Percentiles rank a stretch among this genome's conserved stretches.
phyloP scores from a whole-genome alignment of 23 tunicate species.

The Trididemnum nubilum region DNA sequence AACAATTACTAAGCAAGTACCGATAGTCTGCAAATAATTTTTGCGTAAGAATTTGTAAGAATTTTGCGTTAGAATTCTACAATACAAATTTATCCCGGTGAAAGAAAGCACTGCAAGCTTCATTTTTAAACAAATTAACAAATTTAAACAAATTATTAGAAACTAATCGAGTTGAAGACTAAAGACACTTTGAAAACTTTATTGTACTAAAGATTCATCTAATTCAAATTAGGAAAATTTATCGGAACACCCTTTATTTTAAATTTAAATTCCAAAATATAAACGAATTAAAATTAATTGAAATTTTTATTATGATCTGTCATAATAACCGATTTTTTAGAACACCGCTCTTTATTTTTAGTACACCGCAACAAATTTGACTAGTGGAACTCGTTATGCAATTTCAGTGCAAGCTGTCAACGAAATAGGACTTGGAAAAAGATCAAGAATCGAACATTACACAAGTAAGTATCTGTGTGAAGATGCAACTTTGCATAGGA shows the following conservation, averaged over 20 bases:
- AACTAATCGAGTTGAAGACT: neutral
- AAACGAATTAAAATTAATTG: no score
- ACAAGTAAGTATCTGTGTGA: conserved; percentile 14
- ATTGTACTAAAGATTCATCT: neutral
- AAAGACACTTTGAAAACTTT: neutral
- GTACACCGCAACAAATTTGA: conserved; percentile 33
- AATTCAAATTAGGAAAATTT: neutral
- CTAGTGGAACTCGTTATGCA: conserved; percentile 22
- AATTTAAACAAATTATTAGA: neutral
- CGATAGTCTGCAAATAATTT: neutral
- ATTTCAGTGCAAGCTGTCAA: conserved; percentile 16
- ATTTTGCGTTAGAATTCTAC: no score
- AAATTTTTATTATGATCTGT: no score
- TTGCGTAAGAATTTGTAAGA: no score
- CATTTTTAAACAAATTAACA: neutral
- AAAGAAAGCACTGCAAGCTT: no score
- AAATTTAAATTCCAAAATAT: no score
- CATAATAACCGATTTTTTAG: no score
- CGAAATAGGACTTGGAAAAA: conserved; percentile 21
- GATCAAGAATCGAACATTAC: neutral
- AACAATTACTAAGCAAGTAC: neutral
- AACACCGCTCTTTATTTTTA: no score
- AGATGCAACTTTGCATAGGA: no score
- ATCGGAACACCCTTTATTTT: neutral
- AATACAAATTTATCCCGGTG: no score